Percentiles rank a stretch among this genome's conserved stretches.
These are phyloP conservation scores for Sympetrum striolatum DNA, from an alignment of 2,888 invertebrate genomes.

Conservation along the genomic window DNA sequence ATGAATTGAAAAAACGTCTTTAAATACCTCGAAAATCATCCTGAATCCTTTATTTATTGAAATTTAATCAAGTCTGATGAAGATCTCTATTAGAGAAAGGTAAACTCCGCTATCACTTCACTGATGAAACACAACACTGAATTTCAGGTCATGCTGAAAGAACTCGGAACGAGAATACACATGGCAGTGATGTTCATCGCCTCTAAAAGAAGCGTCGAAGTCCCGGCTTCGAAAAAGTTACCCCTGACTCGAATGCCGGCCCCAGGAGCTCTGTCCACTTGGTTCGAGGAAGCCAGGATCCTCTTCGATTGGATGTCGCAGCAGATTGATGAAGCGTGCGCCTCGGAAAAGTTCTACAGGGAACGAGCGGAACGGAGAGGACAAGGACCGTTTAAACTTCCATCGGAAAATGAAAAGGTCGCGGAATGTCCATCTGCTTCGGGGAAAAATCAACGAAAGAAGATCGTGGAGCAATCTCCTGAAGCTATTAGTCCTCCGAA, in stretches of 20 bases:
- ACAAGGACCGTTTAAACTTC: no score
- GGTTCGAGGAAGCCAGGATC: constrained; percentile 18
- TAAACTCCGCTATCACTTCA: no score
- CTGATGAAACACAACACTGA: no score
- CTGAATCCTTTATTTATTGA: no score
- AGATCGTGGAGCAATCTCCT: not conserved
- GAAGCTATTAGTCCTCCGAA: not conserved
- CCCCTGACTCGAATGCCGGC: not conserved
- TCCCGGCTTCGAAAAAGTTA: not conserved
- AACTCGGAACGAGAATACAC: constrained; percentile 10
- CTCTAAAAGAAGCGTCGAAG: not conserved
- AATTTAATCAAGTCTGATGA: no score
- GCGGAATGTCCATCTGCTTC: not conserved
- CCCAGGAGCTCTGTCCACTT: not conserved
- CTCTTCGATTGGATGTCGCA: not conserved
- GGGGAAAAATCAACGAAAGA: not conserved
- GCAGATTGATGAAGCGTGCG: not conserved
- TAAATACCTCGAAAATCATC: no score
- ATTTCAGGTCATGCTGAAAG: constrained; percentile 15
- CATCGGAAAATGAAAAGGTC: not conserved
- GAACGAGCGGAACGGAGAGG: not conserved
- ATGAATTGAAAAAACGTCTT: no score
- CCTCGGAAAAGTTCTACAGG: not conserved
- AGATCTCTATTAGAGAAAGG: no score
- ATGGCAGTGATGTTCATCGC: constrained; percentile 1